These are phyloP conservation scores for Eulemur coronatus DNA, from an alignment of 2,797 vertebrate species.

Conservation along the genomic window DNA sequence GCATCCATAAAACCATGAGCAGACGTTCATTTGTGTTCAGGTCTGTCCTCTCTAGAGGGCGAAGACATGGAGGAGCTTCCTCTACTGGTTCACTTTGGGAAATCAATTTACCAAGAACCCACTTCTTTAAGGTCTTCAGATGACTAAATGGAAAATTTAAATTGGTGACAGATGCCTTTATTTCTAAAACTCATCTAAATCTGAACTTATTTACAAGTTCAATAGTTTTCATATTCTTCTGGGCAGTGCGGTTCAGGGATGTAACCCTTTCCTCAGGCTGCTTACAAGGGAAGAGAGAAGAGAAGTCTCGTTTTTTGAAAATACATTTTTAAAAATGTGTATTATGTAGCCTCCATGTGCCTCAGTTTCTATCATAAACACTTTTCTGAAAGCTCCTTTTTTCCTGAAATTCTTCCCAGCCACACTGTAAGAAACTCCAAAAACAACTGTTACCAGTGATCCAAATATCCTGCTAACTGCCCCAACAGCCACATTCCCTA, in stretches of 20 bases:
- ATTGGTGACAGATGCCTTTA: neutral
- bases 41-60: neutral
- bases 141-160: neutral
- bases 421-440: slow-evolving; percentile 6
- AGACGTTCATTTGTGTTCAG: neutral
- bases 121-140: neutral
- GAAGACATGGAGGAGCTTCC: neutral
- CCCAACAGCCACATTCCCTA: neutral
- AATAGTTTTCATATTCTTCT: slow-evolving; percentile 6
- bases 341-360: neutral
- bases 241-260: neutral
- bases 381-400: neutral
- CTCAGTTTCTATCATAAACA: slow-evolving; percentile 4
- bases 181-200: neutral
- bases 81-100: neutral
- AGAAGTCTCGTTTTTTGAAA: neutral
- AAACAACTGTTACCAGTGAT: slow-evolving; percentile 25
- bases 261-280: neutral
- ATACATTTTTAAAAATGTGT: neutral
- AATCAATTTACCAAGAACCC: slow-evolving; percentile 11
- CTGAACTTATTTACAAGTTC: neutral
- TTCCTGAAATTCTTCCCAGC: neutral
- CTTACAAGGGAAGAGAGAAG: neutral
- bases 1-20: neutral
- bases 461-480: neutral